These are phyloP conservation scores for Paramacrobiotus metropolitanus DNA, from an alignment of 1,140 invertebrate species.

Conservation along the genomic window DNA sequence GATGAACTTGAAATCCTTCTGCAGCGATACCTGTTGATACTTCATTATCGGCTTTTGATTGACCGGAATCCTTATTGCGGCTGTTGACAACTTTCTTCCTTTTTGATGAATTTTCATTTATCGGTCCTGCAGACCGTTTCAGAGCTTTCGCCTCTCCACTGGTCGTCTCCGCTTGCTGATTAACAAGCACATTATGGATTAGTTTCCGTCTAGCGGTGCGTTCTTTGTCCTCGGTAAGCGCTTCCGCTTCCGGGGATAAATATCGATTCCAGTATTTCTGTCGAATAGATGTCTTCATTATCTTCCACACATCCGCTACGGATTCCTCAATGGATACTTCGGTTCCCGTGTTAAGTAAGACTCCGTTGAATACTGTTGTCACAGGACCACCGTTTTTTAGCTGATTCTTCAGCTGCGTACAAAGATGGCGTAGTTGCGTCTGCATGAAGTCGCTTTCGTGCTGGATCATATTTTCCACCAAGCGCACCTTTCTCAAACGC, in stretches of 20 bases:
- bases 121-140: too few relatives aligned
- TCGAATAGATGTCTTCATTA: not conserved
- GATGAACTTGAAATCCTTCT: too few relatives aligned
- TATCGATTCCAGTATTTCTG: not conserved
- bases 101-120: too few relatives aligned
- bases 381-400: not conserved
- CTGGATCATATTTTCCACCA: not conserved
- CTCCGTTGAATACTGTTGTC: not conserved
- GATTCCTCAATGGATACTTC: not conserved
- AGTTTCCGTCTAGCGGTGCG: not conserved
- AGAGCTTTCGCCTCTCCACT: too few relatives aligned
- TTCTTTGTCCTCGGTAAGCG: not conserved
- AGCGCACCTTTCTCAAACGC: not conserved
- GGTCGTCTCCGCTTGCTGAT: too few relatives aligned
- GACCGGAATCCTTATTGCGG: too few relatives aligned
- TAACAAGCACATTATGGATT: too few relatives aligned
- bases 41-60: too few relatives aligned
- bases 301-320: not conserved
- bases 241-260: not conserved
- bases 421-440: not conserved
- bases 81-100: too few relatives aligned
- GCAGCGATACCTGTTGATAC: too few relatives aligned
- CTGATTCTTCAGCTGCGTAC: not conserved
- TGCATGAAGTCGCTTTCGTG: slow-evolving; percentile 1
- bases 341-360: not conserved